Base-by-base conservation (phyloP, 2,888 invertebrate genomes). In the Cataglyphis cursor region DNA sequence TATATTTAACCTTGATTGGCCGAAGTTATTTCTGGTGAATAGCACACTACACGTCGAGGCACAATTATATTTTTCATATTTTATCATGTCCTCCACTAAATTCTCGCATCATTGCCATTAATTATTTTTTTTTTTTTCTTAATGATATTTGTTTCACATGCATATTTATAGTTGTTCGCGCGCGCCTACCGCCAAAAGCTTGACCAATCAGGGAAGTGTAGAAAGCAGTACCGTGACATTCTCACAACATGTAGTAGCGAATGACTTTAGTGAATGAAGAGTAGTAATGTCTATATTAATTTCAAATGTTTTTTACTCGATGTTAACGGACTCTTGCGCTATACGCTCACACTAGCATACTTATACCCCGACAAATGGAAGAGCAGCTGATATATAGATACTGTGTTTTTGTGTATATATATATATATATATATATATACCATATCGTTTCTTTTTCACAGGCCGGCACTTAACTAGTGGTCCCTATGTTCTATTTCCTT, bases 1-100 rank as follows among this genome's bases (percentile, higher is more conserved):
- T 90, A 87, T 85, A 85, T 74, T 86, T 62, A 87, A 85, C 88
- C 89, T 90, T 90, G 91, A 92, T 92, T 91, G 92, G 90, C 89
- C 89, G 54, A 89, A 83, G 74, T 85, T 66, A 48, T 35, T 65
- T 38, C n/a, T 59, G 31, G n/a, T 18, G 48, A 62, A 76, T 24
- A 48, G 57, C 48, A 24, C 35, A 41, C 48, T 51, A 51, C 48
- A 57, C 28, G n/a, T 54, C 5, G 21, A 57, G 28, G 21, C 41
- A 41, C 41, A 41, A 78, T 54, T 15, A 10, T 18, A 15, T 18
- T 28, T 62, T 80, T 61, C 18, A 38, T 35, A 21, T 12, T 61
- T 72, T 31, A 61, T 59, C 10, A 21, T 28, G 28, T 31, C 18
- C n/a, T 41, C 4, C n/a, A 59, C 59, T 38, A 18, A 80, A 28